These are phyloP conservation scores for Lepeophtheirus nordmannii DNA, from an alignment of 2,888 invertebrate genomes.

Conservation along the genomic window DNA sequence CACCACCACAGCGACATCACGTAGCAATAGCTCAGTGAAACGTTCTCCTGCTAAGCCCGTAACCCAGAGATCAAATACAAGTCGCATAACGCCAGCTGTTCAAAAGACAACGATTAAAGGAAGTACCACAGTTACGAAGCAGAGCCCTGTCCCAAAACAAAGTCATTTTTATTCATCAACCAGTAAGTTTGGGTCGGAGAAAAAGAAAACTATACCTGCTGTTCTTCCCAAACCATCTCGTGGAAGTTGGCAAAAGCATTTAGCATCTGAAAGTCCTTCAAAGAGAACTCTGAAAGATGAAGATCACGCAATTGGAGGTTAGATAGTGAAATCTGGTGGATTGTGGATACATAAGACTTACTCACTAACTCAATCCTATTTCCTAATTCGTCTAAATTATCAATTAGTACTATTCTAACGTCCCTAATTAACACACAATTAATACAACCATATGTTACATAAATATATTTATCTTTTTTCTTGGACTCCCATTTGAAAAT, in stretches of 20 bases:
- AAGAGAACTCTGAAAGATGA: conserved; percentile 1
- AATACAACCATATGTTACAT: too few species aligned
- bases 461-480: too few species aligned
- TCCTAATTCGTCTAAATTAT: background rate
- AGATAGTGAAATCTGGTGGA: background rate
- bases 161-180: background rate
- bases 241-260: background rate
- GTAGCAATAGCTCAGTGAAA: background rate
- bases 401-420: too few species aligned
- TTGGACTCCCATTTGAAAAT: too few species aligned
- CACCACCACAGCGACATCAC: too few species aligned
- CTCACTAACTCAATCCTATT: background rate
- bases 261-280: background rate
- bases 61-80: background rate
- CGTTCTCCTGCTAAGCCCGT: conserved; percentile 2
- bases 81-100: background rate
- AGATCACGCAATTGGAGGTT: conserved; percentile 3
- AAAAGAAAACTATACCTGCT: background rate
- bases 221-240: background rate
- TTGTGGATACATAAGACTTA: background rate
- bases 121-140: background rate
- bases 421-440: too few species aligned
- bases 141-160: background rate
- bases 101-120: background rate
- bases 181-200: background rate